Percentiles rank a stretch among this genome's conserved stretches.
Evolutionary conservation across 2,113 vertebrate species (phyloP).

Genomic region (Platanista minor): DNA sequence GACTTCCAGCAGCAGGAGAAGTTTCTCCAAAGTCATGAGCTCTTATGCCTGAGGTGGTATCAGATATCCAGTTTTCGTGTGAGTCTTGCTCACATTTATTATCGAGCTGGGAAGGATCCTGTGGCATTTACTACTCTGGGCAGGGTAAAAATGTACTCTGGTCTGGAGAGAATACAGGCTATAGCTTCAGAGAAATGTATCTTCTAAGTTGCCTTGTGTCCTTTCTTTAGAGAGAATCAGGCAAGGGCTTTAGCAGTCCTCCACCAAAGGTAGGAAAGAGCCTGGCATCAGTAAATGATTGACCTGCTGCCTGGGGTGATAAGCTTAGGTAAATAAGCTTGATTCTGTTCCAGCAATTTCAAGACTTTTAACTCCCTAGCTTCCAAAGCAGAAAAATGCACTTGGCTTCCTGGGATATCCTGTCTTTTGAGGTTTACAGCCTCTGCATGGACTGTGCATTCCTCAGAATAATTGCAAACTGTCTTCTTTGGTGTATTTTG

Average conservation of each 20-base stretch:
- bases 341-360: constrained; percentile 55
- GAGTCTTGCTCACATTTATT: neutral
- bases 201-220: neutral
- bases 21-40: neutral
- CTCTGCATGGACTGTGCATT: neutral
- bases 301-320: constrained; percentile 43
- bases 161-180: neutral
- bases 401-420: neutral
- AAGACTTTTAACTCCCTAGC: constrained; percentile 59
- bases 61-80: neutral
- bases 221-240: neutral
- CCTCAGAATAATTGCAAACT: neutral
- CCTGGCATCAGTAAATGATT: constrained; percentile 67
- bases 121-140: neutral
- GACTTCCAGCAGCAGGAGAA: neutral
- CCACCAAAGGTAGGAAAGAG: neutral
- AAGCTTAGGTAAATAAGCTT: constrained; percentile 69
- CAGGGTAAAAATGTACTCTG: neutral
- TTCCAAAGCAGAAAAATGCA: neutral
- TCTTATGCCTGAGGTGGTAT: neutral
- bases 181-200: neutral
- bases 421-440: neutral
- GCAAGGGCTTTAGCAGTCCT: neutral
- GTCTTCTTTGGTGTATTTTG: neutral
- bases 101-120: neutral